Percentiles rank a stretch among this genome's conserved stretches.
phyloP scores from a whole-genome alignment of 2,797 vertebrate genomes.

The Pseudomugil tenellus region DNA sequence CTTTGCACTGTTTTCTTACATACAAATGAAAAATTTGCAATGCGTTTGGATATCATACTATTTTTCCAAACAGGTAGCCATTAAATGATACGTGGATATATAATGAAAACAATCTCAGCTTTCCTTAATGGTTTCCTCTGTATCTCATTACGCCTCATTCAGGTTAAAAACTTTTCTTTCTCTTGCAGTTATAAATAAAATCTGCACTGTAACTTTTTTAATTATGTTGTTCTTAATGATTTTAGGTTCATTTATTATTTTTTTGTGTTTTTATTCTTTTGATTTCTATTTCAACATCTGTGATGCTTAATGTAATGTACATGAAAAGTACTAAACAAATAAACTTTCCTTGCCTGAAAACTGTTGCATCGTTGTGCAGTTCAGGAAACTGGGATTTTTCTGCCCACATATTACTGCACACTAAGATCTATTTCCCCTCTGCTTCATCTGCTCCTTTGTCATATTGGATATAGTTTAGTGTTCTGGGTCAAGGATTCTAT shows the following conservation, averaged over 20 bases:
- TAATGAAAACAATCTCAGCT: background rate
- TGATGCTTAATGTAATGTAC: too few relatives aligned
- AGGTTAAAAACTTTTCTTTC: too few relatives aligned
- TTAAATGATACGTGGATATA: background rate
- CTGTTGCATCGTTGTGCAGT: background rate
- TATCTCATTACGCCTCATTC: background rate
- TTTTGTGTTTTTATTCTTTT: too few relatives aligned
- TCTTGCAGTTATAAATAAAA: too few relatives aligned
- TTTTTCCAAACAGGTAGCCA: constrained; percentile 9
- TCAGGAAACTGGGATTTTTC: constrained; percentile 9
- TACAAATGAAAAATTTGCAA: constrained; percentile 25
- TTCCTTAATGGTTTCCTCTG: background rate
- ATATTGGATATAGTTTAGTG: constrained; percentile 72
- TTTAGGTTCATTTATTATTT: too few relatives aligned
- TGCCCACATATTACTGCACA: constrained; percentile 43
- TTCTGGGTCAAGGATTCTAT: constrained; percentile 81
- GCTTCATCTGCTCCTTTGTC: constrained; percentile 69
- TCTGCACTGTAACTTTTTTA: too few relatives aligned
- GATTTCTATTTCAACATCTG: too few relatives aligned
- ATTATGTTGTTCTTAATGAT: too few relatives aligned
- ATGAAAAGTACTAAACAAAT: too few relatives aligned
- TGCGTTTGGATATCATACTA: constrained; percentile 7
- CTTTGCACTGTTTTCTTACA: constrained; percentile 9
- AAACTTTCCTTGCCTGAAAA: too few relatives aligned
- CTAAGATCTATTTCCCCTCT: constrained; percentile 50